A percentile compares a stretch with the other conserved stretches of the same genome.
Conservation (phyloP, 2,797 vertebrate species). For the Ambastaia sidthimunki region DNA sequence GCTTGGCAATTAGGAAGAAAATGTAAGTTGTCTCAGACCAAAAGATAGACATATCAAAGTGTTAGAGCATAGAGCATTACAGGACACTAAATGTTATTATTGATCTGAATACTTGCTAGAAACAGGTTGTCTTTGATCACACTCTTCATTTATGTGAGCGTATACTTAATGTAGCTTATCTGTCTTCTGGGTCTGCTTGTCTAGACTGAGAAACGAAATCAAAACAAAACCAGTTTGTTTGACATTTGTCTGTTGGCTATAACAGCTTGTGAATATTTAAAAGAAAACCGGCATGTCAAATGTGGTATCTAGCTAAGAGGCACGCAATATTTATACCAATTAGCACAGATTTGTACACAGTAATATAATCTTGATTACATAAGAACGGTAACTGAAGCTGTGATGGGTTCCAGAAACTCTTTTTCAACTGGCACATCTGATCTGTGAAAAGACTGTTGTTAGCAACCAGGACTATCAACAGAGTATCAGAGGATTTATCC, state of each 20-base stretch:
- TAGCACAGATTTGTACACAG: background rate
- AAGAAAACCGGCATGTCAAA: background rate
- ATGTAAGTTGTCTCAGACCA: slow-evolving; percentile 4
- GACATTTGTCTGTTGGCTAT: background rate
- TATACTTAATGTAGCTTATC: background rate
- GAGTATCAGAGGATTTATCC: slow-evolving; percentile 51
- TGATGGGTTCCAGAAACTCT: slow-evolving; percentile 2
- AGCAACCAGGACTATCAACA: slow-evolving; percentile 59
- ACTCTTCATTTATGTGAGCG: background rate
- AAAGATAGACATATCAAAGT: background rate
- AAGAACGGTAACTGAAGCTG: background rate
- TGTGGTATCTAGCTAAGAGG: background rate
- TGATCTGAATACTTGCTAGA: background rate
- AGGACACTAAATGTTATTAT: background rate
- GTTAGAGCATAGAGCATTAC: background rate
- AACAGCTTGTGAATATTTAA: background rate
- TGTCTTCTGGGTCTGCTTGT: background rate
- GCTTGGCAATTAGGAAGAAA: slow-evolving; percentile 9
- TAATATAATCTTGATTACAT: background rate
- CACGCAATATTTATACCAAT: background rate
- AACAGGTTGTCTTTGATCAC: background rate
- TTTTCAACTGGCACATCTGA: slow-evolving; percentile 21
- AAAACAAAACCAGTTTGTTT: background rate
- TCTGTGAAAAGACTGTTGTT: slow-evolving; percentile 53
- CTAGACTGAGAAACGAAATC: background rate